phyloP scores from a whole-genome alignment of 2,113 vertebrate species.

The Ictalurus punctatus region DNA sequence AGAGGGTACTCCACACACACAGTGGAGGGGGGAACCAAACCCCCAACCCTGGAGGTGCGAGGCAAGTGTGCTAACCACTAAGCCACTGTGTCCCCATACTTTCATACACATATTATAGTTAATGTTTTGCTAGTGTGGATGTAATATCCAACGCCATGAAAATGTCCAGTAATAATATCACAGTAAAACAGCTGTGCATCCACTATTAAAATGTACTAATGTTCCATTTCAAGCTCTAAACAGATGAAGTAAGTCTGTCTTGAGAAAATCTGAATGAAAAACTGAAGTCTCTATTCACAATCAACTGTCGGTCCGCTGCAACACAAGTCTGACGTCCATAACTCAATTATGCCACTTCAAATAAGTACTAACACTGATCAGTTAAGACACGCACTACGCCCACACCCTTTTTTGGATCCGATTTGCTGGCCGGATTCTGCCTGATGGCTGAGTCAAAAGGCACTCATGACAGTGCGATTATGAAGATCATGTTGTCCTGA shows the following conservation, averaged over 20 bases:
- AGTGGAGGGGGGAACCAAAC: too few relatives aligned
- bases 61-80: too few relatives aligned
- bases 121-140: neutral
- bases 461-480: slow-evolving; percentile 29
- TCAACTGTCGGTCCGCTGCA: slow-evolving; percentile 52
- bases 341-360: slow-evolving; percentile 39
- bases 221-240: slow-evolving; percentile 15
- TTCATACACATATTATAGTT: neutral
- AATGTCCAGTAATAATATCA: neutral
- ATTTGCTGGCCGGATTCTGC: slow-evolving; percentile 61
- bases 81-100: neutral
- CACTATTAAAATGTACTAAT: neutral
- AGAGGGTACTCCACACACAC: too few relatives aligned
- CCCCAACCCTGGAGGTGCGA: too few relatives aligned
- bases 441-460: slow-evolving; percentile 57
- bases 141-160: neutral
- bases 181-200: neutral
- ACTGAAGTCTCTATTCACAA: slow-evolving; percentile 48
- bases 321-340: slow-evolving; percentile 57
- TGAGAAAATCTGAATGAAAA: slow-evolving; percentile 50
- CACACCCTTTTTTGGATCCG: slow-evolving; percentile 33
- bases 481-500: slow-evolving; percentile 29
- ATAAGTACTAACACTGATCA: neutral
- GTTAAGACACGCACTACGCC: neutral
- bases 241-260: slow-evolving; percentile 28